phyloP scores from a whole-genome alignment of 2,888 invertebrate genomes.

The Diaperis boleti region DNA sequence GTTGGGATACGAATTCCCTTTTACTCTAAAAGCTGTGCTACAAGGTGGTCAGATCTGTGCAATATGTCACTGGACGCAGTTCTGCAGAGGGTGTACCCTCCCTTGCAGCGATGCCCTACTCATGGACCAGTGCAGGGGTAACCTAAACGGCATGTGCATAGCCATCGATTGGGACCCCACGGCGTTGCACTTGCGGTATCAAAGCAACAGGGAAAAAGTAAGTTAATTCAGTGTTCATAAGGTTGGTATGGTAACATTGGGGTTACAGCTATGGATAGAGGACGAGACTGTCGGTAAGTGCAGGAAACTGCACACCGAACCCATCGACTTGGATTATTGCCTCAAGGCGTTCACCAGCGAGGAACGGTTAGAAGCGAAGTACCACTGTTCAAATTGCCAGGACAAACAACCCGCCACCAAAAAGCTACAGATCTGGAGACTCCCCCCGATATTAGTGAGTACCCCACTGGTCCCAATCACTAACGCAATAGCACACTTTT shows the following conservation, averaged over 20 bases:
- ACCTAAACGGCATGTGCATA: slow-evolving; percentile 67
- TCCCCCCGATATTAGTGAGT: slow-evolving; percentile 87
- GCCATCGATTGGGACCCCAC: slow-evolving; percentile 97
- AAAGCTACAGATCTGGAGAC: slow-evolving; percentile 91
- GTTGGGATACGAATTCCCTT: slow-evolving; percentile 92
- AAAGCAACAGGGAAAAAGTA: slow-evolving; percentile 63
- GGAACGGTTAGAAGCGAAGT: slow-evolving; percentile 87
- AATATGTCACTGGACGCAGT: slow-evolving; percentile 82
- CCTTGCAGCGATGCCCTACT: slow-evolving; percentile 75
- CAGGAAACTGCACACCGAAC: slow-evolving; percentile 80
- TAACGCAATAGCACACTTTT: slow-evolving; percentile 26
- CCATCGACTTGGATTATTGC: slow-evolving; percentile 87
- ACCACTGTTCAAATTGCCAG: slow-evolving; percentile 88
- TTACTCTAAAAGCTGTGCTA: slow-evolving; percentile 85
- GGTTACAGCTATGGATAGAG: slow-evolving; percentile 77
- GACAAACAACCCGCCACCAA: slow-evolving; percentile 88
- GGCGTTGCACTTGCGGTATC: slow-evolving; percentile 86
- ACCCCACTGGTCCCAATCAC: background rate
- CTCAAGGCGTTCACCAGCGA: slow-evolving; percentile 89
- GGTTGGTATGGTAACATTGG: slow-evolving; percentile 12
- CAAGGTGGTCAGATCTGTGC: slow-evolving; percentile 81
- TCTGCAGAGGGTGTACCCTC: slow-evolving; percentile 88
- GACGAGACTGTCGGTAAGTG: slow-evolving; percentile 80
- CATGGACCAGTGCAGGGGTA: slow-evolving; percentile 60
- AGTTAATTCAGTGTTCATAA: slow-evolving; percentile 1